Conservation (phyloP, 2,797 vertebrate species). For the Eutrigla gurnardus region DNA sequence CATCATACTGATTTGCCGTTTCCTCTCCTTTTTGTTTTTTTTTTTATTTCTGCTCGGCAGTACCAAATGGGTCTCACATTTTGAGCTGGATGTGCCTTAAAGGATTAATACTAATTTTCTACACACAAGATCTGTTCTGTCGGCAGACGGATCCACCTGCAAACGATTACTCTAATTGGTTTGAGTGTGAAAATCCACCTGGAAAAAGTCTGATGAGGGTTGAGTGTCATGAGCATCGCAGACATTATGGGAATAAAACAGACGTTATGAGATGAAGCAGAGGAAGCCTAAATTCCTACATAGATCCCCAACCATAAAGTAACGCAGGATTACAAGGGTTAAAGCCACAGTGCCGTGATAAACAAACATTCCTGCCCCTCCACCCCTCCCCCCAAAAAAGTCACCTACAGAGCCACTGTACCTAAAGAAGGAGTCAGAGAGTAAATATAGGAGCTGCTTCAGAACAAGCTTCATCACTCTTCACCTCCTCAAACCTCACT, state of each 20-base stretch:
- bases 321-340: conserved; percentile 48
- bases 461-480: conserved; percentile 22
- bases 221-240: conserved; percentile 26
- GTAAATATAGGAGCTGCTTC: conserved; percentile 6
- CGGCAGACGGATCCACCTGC: conserved; percentile 57
- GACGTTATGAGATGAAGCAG: conserved; percentile 6
- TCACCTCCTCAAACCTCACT: conserved; percentile 23
- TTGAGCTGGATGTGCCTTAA: conserved; percentile 87
- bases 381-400: background rate
- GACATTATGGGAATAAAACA: conserved; percentile 25
- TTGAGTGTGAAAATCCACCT: conserved; percentile 43
- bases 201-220: conserved; percentile 23
- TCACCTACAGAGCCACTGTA: conserved; percentile 10
- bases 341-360: conserved; percentile 63
- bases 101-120: conserved; percentile 76
- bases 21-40: conserved; percentile 45
- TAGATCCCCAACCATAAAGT: conserved; percentile 10
- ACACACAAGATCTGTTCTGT: conserved; percentile 55
- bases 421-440: background rate
- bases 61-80: conserved; percentile 78
- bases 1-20: conserved; percentile 82
- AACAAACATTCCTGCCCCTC: conserved; percentile 39
- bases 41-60: conserved; percentile 68
- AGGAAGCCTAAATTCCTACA: conserved; percentile 32
- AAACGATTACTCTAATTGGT: conserved; percentile 43